Evolutionary conservation across 2,888 invertebrate species (phyloP).

Genomic region (Lamellibrachia satsuma): DNA sequence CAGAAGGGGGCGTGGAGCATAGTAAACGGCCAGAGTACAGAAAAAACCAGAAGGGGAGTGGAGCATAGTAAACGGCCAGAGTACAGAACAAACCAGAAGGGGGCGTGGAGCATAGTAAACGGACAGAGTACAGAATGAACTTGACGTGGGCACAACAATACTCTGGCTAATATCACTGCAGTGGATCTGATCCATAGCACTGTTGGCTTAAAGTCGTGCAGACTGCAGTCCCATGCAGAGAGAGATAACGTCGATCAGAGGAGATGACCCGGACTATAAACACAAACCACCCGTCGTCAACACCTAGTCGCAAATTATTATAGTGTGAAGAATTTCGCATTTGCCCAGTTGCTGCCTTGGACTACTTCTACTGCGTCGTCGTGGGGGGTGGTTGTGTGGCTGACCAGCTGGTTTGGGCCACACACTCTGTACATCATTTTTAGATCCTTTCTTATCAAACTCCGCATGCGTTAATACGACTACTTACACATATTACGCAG

Average conservation of each 20-base stretch:
- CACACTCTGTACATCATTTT: background rate
- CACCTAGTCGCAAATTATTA: background rate
- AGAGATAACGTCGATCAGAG: background rate
- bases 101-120: too few relatives aligned
- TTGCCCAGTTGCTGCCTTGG: background rate
- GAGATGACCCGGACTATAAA: too few relatives aligned
- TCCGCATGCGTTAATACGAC: background rate
- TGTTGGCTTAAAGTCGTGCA: background rate
- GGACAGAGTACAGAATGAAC: too few relatives aligned
- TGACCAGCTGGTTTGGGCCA: background rate
- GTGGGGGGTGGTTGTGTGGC: background rate
- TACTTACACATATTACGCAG: background rate
- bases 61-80: too few relatives aligned
- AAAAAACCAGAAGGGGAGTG: too few relatives aligned
- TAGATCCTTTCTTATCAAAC: background rate
- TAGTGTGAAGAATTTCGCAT: background rate
- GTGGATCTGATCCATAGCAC: background rate
- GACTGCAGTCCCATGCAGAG: background rate
- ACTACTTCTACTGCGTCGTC: background rate
- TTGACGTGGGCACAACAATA: too few relatives aligned
- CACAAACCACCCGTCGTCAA: background rate
- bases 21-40: too few relatives aligned
- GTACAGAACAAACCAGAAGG: too few relatives aligned
- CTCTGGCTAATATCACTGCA: too few relatives aligned
- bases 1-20: too few relatives aligned